Conservation (phyloP, 2,113 vertebrate species). For the Limnothrissa miodon region DNA sequence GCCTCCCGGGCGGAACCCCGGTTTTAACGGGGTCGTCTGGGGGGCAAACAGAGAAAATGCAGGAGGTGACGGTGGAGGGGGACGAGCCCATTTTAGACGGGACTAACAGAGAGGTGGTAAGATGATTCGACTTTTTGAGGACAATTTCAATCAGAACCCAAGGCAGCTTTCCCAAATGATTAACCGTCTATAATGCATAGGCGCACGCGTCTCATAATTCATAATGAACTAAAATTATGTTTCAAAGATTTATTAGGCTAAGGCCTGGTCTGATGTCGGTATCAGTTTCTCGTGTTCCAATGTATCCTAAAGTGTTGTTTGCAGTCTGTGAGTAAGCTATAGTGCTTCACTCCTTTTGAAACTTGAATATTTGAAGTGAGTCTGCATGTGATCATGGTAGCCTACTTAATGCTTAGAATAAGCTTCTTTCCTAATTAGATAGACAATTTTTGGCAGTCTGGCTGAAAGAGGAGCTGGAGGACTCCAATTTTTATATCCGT, state of each 20-base stretch:
- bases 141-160: background rate
- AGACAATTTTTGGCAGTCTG: background rate
- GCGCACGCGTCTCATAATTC: too few species aligned
- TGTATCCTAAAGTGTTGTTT: background rate
- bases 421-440: background rate
- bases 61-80: constrained; percentile 48
- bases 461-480: background rate
- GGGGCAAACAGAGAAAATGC: constrained; percentile 40
- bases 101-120: constrained; percentile 53
- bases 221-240: too few species aligned
- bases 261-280: background rate
- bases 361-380: background rate
- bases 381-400: too few species aligned
- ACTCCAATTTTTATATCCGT: background rate
- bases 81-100: constrained; percentile 47
- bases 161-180: background rate
- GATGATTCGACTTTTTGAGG: background rate
- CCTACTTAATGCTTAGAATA: too few species aligned
- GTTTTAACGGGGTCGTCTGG: constrained; percentile 31
- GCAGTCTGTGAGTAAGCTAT: background rate
- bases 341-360: background rate
- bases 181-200: too few species aligned
- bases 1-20: constrained; percentile 29
- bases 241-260: too few species aligned
- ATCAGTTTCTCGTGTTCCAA: background rate